A percentile compares a stretch with the other conserved stretches of the same genome.
These are phyloP conservation scores for Aphidius colemani DNA, from an alignment of 2,888 invertebrate species.

Conservation along the genomic window DNA sequence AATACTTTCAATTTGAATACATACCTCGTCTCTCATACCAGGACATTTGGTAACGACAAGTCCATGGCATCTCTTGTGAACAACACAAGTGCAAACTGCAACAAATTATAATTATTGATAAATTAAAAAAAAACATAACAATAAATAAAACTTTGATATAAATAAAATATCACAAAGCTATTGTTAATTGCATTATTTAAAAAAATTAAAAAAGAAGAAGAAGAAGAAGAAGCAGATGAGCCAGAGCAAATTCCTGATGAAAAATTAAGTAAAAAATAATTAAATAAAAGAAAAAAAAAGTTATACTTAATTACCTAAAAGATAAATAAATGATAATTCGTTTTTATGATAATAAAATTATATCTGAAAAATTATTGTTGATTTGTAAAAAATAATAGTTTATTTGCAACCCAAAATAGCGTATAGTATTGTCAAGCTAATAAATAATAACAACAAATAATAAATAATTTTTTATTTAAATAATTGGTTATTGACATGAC, in stretches of 20 bases:
- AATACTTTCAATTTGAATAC: constrained; percentile 14
- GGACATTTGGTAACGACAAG: constrained; percentile 98
- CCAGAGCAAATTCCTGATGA: no score
- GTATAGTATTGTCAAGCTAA: no score
- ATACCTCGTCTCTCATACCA: constrained; percentile 90
- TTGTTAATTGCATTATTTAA: constrained; percentile 24
- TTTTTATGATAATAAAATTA: neutral
- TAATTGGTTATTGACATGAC: constrained; percentile 58
- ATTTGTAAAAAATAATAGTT: constrained; percentile 8
- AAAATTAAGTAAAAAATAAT: constrained; percentile 20
- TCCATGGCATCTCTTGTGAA: constrained; percentile 98
- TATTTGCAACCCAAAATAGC: no score
- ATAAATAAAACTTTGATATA: constrained; percentile 15
- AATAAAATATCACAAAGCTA: constrained; percentile 8
- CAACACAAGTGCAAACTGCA: constrained; percentile 97
- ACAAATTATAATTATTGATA: constrained; percentile 39
- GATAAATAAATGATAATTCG: neutral
- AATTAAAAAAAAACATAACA: constrained; percentile 27
- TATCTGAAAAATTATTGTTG: constrained; percentile 26
- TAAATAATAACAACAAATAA: no score
- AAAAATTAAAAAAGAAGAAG: constrained; percentile 17
- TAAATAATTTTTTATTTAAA: constrained; percentile 23
- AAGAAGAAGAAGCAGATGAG: neutral
- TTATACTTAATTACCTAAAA: no score
- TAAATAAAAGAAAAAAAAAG: constrained; percentile 30